Percentiles rank a stretch among this genome's conserved stretches.
phyloP scores from a whole-genome alignment of 1,140 invertebrate genomes.

The Hyposmocoma kahamanoa region DNA sequence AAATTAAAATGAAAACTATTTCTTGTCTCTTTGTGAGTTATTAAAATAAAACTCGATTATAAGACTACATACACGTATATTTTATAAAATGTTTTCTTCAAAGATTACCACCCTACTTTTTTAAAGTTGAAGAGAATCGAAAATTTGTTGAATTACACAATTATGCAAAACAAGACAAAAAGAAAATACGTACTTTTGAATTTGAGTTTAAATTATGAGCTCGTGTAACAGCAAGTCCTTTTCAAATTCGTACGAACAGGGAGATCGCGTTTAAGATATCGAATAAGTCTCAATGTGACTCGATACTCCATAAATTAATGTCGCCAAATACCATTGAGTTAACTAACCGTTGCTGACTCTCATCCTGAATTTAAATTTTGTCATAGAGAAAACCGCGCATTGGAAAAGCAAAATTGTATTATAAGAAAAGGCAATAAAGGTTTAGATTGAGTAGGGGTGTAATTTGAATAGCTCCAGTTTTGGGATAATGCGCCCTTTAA shows the following conservation, averaged over 20 bases:
- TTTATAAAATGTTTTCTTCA: too few relatives aligned
- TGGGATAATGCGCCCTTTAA: background rate
- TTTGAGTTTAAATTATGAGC: too few relatives aligned
- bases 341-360: conserved; percentile 58
- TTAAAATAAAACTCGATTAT: too few relatives aligned
- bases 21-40: too few relatives aligned
- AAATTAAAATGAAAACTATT: too few relatives aligned
- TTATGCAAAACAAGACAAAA: too few relatives aligned
- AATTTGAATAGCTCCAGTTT: background rate
- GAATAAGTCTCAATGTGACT: conserved; percentile 40
- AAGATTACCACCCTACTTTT: too few relatives aligned
- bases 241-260: conserved; percentile 50
- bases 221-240: too few relatives aligned
- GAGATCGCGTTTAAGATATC: conserved; percentile 53
- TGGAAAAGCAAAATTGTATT: background rate
- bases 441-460: background rate
- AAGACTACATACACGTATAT: too few relatives aligned
- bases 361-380: conserved; percentile 57
- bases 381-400: conserved; percentile 34
- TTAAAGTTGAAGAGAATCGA: too few relatives aligned
- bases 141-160: too few relatives aligned
- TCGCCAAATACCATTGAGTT: conserved; percentile 28
- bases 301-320: conserved; percentile 58
- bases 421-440: conserved; percentile 1
- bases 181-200: too few relatives aligned